These are phyloP conservation scores for Hemicentrotus pulcherrimus DNA, from an alignment of 35 echinoderm and acorn worm genomes.

Conservation along the genomic window DNA sequence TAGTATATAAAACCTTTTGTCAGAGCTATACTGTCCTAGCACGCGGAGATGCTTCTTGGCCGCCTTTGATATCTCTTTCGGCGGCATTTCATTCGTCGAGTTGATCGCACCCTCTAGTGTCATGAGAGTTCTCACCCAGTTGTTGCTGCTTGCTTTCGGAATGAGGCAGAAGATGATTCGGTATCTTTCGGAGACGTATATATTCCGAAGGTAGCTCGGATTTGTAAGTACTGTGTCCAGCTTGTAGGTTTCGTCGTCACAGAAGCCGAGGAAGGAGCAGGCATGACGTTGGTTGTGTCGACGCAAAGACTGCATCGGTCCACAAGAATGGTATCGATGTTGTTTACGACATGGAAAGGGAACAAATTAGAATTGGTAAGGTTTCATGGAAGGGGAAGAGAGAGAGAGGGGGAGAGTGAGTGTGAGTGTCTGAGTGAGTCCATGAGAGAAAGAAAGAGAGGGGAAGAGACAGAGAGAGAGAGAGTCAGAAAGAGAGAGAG, in stretches of 20 bases:
- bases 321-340: background rate
- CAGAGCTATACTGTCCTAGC: background rate
- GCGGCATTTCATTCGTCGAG: background rate
- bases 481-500: no score
- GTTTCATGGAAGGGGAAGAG: background rate
- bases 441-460: no score
- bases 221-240: background rate
- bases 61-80: background rate
- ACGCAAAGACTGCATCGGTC: background rate
- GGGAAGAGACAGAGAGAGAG: no score
- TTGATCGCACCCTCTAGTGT: background rate
- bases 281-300: slow-evolving; percentile 26
- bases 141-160: slow-evolving; percentile 30
- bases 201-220: background rate
- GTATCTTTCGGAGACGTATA: slow-evolving; percentile 16
- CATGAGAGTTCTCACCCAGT: slow-evolving; percentile 26
- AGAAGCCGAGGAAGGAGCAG: slow-evolving; percentile 16
- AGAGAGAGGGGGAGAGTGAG: background rate
- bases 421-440: no score
- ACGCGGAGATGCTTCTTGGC: background rate
- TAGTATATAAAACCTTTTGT: background rate
- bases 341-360: no score
- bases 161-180: background rate
- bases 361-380: background rate
- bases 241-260: background rate